Percentiles rank a stretch among this genome's conserved stretches.
These are phyloP conservation scores for Noctua pronuba DNA, from an alignment of 2,888 invertebrate genomes.

Conservation along the genomic window DNA sequence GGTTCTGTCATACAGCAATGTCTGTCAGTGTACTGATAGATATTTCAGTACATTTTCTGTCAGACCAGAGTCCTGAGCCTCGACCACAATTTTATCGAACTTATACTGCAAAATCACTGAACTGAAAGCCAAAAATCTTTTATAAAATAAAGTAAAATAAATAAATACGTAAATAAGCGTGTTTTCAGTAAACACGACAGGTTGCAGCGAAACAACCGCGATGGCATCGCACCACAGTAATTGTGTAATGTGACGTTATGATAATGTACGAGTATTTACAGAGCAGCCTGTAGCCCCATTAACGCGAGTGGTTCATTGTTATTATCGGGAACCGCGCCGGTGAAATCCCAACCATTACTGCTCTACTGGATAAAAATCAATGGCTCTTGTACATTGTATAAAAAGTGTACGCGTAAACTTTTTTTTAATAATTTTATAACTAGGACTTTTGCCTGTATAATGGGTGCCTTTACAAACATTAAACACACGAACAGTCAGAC, in stretches of 20 bases:
- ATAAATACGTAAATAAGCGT: not conserved
- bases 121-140: not conserved
- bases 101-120: not conserved
- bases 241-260: not conserved
- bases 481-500: not conserved
- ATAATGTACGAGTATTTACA: not conserved
- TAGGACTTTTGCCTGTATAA: not conserved
- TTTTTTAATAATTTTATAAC: not conserved
- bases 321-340: not conserved
- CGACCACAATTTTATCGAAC: not conserved
- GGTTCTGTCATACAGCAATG: not conserved
- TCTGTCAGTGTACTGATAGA: too few relatives aligned
- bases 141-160: not conserved
- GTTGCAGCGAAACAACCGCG: not conserved
- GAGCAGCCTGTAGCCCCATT: not conserved
- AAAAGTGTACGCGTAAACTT: not conserved
- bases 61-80: too few relatives aligned
- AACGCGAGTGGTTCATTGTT: not conserved
- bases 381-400: not conserved
- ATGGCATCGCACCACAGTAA: not conserved
- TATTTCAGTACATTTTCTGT: not conserved
- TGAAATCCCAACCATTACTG: constrained; percentile 1
- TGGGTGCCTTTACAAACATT: not conserved
- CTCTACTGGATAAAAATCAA: not conserved
- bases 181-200: not conserved